phyloP scores from a whole-genome alignment of 2,113 vertebrate species.

The Colistium nudipinnis region DNA sequence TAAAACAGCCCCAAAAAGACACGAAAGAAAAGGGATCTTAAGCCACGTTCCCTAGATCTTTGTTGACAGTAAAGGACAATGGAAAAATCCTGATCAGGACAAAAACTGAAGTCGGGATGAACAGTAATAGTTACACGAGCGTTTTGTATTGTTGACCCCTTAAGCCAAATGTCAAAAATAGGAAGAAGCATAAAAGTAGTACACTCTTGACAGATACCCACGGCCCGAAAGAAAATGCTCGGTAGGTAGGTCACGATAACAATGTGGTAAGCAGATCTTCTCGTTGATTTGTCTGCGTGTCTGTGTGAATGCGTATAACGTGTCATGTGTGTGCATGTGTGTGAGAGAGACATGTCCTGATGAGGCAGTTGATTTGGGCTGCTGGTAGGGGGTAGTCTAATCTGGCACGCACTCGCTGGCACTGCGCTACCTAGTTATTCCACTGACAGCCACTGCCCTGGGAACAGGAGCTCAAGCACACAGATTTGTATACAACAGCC shows the following conservation, averaged over 20 bases:
- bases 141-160: conserved; percentile 40
- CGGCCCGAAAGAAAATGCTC: conserved; percentile 16
- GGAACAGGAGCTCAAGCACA: conserved; percentile 61
- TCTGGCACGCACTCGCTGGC: conserved; percentile 71
- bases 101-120: too few relatives aligned
- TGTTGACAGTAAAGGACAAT: too few relatives aligned
- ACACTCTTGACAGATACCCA: conserved; percentile 29
- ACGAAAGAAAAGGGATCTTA: too few relatives aligned
- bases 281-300: conserved; percentile 13
- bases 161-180: conserved; percentile 47
- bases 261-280: conserved; percentile 27
- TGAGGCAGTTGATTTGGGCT: conserved; percentile 69
- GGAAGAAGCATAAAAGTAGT: conserved; percentile 8
- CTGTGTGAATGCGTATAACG: conserved; percentile 23
- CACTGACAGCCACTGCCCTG: conserved; percentile 66
- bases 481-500: conserved; percentile 40
- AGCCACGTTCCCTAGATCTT: too few relatives aligned
- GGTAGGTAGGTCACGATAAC: conserved; percentile 48
- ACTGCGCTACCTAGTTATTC: conserved; percentile 70
- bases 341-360: conserved; percentile 49
- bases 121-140: conserved; percentile 37
- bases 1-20: too few relatives aligned
- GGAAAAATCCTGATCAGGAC: too few relatives aligned
- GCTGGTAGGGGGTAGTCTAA: conserved; percentile 77
- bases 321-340: conserved; percentile 20